Percentiles rank a stretch among this genome's conserved stretches.
Conservation (phyloP, 37 sponge, comb jelly and placozoan genomes). For the Bolinopsis microptera region DNA sequence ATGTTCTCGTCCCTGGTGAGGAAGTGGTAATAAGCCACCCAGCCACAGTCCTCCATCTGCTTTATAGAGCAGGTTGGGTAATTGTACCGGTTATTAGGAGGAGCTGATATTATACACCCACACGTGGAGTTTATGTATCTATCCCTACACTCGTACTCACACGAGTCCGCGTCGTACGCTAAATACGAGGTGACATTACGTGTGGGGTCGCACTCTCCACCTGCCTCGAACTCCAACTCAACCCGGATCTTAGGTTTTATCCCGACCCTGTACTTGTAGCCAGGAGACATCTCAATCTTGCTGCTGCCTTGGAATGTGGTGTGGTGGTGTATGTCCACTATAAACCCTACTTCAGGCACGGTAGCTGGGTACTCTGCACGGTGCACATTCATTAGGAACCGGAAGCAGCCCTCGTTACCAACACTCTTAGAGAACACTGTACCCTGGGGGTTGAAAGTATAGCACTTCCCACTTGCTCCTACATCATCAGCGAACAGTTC, state of each 20-base stretch:
- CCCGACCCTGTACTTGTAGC: constrained; percentile 14
- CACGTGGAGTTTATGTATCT: not conserved
- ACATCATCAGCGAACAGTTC: not conserved
- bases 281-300: constrained; percentile 20
- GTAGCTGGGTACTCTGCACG: not conserved
- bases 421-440: not conserved
- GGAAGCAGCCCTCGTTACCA: not conserved
- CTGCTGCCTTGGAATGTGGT: not conserved
- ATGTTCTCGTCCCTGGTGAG: not conserved
- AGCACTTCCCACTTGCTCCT: not conserved
- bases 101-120: constrained; percentile 14
- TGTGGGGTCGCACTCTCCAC: not conserved
- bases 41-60: constrained; percentile 12
- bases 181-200: not conserved
- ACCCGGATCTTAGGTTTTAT: not conserved
- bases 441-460: not conserved
- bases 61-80: not conserved
- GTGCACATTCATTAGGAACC: constrained; percentile 22
- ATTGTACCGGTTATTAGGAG: not conserved
- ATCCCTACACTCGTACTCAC: constrained; percentile 28
- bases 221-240: not conserved
- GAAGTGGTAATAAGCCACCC: constrained; percentile 11
- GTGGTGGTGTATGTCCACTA: not conserved
- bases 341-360: not conserved
- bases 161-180: not conserved